phyloP scores from a whole-genome alignment of 2,797 vertebrate genomes.

The Sebastes matsubarae region DNA sequence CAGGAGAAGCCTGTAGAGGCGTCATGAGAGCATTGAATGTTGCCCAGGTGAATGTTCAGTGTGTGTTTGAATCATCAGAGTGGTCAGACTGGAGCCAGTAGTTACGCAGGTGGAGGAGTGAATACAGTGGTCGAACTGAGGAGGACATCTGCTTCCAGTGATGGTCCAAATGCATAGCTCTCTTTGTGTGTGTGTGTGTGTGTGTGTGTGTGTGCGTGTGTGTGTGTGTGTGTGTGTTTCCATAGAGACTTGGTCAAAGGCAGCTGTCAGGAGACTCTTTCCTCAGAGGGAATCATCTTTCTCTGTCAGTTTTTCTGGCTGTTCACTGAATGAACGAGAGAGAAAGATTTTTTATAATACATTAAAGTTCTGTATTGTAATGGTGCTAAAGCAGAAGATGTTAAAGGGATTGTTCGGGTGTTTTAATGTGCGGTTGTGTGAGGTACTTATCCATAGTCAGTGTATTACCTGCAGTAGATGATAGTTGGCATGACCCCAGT shows the following conservation, averaged over 20 bases:
- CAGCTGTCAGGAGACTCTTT: slow-evolving; percentile 8
- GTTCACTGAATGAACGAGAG: slow-evolving; percentile 52
- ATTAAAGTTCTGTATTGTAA: not conserved
- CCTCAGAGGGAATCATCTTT: slow-evolving; percentile 61
- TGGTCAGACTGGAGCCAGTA: slow-evolving; percentile 49
- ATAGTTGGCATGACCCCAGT: no score
- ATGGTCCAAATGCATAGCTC: slow-evolving; percentile 43
- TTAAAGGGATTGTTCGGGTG: no score
- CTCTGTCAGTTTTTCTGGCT: slow-evolving; percentile 54
- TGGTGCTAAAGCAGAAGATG: not conserved
- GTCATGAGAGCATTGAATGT: slow-evolving; percentile 12
- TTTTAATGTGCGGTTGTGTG: no score
- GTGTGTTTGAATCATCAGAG: slow-evolving; percentile 29
- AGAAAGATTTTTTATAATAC: not conserved
- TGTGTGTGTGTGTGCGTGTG: slow-evolving; percentile 16
- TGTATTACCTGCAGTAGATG: no score
- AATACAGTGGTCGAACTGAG: slow-evolving; percentile 55
- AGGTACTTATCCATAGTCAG: no score
- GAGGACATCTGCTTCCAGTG: slow-evolving; percentile 65
- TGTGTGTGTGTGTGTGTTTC: slow-evolving; percentile 25
- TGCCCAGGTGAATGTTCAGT: slow-evolving; percentile 15
- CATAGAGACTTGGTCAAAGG: slow-evolving; percentile 38
- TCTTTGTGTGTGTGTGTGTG: slow-evolving; percentile 19
- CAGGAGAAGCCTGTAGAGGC: slow-evolving; percentile 4
- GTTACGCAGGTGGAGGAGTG: slow-evolving; percentile 46